Evolutionary conservation across 2,113 vertebrate species (phyloP), one percentile per base, ranked within the genome.

Genomic region (Daubentonia madagascariensis): DNA sequence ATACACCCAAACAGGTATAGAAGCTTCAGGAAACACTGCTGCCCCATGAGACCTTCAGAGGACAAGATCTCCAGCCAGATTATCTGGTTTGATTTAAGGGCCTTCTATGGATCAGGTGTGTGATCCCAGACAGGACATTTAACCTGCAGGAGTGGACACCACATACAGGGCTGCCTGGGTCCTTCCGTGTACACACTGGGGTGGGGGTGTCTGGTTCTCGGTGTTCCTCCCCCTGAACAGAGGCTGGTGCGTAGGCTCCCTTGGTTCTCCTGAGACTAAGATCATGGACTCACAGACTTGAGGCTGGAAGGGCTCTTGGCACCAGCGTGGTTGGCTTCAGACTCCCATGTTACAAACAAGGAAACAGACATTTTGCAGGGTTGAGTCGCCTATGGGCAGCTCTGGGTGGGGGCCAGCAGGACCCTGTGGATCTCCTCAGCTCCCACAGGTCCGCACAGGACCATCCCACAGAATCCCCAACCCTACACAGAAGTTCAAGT

Each of bases 351-450:
- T 20, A 32, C 54, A 72, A 61, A 67, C 5, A 40, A n/a, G 9
- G 37, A 83, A 25, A 52, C 14, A 54, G 40, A 23, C 0, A 5
- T 87, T 13, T 35, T 30, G 8, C 8, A 30, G 22, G 20, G 73
- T 17, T 3, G 1, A 16, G 0, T 10, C 32, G 1, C 23, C 59
- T n/a, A n/a, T n/a, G n/a, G n/a, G n/a, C n/a, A n/a, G n/a, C n/a
- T 52, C 14, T 0, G 37, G n/a, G 22, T 59, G 35, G 16, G 57
- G 61, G 18, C 25, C 37, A 11, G 40, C 9, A 20, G 32, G 35
- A 9, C 43, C 40, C 43, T 18, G 37, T 45, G 40, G 28, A 4
- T 48, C 87, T 18, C 70, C 40, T 67, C 20, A 8, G 65, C 14
- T 65, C 52, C 30, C 17, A 43, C 22, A 37, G 80, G 23, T 32